A percentile compares a stretch with the other conserved stretches of the same genome.
These are phyloP conservation scores for Ciconia boyciana DNA, from an alignment of 2,113 vertebrate genomes.

Conservation along the genomic window DNA sequence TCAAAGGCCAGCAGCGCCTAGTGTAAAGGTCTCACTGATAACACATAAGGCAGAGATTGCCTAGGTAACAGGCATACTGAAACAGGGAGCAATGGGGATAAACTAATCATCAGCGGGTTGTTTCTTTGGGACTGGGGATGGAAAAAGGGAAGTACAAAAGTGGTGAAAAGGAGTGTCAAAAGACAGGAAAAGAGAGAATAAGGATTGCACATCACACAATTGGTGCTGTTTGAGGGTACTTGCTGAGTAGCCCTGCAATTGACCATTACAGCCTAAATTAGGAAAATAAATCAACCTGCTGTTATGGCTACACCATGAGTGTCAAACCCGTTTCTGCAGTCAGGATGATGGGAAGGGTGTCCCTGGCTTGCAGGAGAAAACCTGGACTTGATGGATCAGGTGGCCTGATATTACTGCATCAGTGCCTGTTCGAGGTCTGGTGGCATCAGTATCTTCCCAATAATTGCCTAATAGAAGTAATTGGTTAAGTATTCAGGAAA, in stretches of 20 bases:
- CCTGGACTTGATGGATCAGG: not conserved
- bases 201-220: not conserved
- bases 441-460: not conserved
- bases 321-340: not conserved
- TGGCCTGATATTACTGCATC: not conserved
- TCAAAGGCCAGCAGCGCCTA: not conserved
- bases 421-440: not conserved
- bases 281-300: not conserved
- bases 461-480: not conserved
- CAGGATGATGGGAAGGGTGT: not conserved
- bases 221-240: not conserved
- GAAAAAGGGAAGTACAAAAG: not conserved
- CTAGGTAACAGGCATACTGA: not conserved
- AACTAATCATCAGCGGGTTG: not conserved
- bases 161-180: not conserved
- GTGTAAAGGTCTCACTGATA: not conserved
- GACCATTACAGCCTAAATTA: not conserved
- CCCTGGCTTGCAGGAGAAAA: not conserved
- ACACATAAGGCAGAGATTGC: not conserved
- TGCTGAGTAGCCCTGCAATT: not conserved
- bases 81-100: not conserved
- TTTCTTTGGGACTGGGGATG: not conserved
- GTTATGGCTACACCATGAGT: not conserved
- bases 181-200: not conserved
- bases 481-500: not conserved